phyloP scores from a whole-genome alignment of 2,113 vertebrate genomes.

The Collichthys lucidus region DNA sequence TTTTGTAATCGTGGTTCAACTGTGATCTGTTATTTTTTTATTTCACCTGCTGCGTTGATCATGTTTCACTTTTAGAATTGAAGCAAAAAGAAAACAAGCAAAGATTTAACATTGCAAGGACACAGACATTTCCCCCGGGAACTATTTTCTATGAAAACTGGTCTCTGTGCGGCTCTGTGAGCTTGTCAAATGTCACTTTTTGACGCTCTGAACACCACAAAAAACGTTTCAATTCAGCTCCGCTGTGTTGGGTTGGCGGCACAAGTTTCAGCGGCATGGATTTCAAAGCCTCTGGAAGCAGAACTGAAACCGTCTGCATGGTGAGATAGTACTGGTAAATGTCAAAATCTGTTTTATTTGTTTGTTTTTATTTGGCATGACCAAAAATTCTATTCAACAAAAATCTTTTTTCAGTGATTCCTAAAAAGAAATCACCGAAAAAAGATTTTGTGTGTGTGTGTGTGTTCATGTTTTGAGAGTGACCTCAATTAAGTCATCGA shows the following conservation, averaged over 20 bases:
- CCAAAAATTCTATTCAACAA: not conserved
- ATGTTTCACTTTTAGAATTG: not conserved
- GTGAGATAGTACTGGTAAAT: not conserved
- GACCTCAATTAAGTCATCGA: not conserved
- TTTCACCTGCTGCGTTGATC: too few relatives aligned
- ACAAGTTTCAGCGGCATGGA: constrained; percentile 30
- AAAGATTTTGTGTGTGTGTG: not conserved
- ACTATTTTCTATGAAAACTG: too few relatives aligned
- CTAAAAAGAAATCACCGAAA: not conserved
- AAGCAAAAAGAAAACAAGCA: too few relatives aligned
- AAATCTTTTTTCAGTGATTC: too few relatives aligned
- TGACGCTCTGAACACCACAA: constrained; percentile 26
- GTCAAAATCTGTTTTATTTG: not conserved
- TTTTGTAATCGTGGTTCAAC: not conserved
- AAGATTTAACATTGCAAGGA: too few relatives aligned
- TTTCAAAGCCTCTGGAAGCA: constrained; percentile 52
- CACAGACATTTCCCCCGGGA: too few relatives aligned
- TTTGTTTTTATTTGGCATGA: not conserved
- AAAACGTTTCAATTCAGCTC: constrained; percentile 25
- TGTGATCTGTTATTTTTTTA: not conserved
- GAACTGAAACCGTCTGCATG: constrained; percentile 36
- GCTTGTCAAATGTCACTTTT: constrained; percentile 6
- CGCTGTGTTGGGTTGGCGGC: constrained; percentile 18
- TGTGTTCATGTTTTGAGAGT: not conserved
- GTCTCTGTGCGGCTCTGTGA: not conserved